Base-by-base conservation (phyloP, 2,888 invertebrate genomes). In the Drosophila testacea region DNA sequence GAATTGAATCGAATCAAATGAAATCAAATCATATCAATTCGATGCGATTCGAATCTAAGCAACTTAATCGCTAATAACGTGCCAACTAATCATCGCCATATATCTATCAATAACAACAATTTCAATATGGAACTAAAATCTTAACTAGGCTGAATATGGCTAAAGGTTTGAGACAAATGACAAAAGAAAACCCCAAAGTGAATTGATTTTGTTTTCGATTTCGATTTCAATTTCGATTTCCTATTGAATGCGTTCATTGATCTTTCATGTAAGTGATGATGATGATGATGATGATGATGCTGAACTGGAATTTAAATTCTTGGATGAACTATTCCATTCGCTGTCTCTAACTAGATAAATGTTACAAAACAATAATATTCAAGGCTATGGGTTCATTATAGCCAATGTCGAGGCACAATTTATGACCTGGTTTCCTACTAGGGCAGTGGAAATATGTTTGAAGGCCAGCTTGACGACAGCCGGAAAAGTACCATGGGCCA, bases 201-300 rank as follows among this genome's bases (percentile, higher is more conserved):
- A 59, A 55, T 73, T 63, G 28, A 44, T 55, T 62, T 59, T 57
- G 32, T 32, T 68, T 75, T 65, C 48, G 51, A 61, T 78, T 74
- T 22, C 22, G 3, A 22, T 22, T 22, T 79, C 59, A 67, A 67
- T 81, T 75, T 88, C 73, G 81, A 83, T 88, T 83, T 86, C 81
- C 89, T 77, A 88, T 85, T 82, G 76, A 88, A 73, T 59, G 69
- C 88, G 88, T 83, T 83, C 83, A 73, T 83, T 88, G 88, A 83
- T 83, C 86, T 88, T 66, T 41, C 10, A 32, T 32, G 50, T 34
- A 10, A n/a, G 38, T 38, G 62, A 50, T 69, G 61, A 59, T 60
- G 67, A 67, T 64, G 44, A 22, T 22, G 22, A 22, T 22, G 22
- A 22, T 22, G 22, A 32, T 52, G 47, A 16, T 54, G 32, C n/a